Evolutionary conservation across 2,888 invertebrate genomes (phyloP), one percentile per base, ranked within the genome.

Genomic region (Hipparchia sbordonii): DNA sequence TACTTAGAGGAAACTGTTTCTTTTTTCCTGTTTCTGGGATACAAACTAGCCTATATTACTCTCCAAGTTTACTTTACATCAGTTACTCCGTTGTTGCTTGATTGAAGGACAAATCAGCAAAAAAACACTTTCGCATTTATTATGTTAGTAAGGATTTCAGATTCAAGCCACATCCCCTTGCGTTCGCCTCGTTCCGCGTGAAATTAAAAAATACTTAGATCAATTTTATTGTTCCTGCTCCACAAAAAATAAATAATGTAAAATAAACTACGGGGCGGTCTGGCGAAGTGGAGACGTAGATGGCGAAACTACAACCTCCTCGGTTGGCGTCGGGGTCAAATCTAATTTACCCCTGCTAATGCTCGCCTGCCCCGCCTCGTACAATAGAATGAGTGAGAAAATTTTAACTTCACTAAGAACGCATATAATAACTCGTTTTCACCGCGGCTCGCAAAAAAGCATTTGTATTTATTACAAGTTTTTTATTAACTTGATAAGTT

Each of bases 261-360:
- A 23, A 23, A 23, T 87, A 87, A 89, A 88, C 84, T 83, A 82
- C 79, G 77, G 81, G 84, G 81, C 81, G 84, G 83, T 82, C 82
- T 82, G 82, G 82, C 83, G 84, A 86, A 87, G 85, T 81, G 84
- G 83, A 85, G 84, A 84, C 83, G 52, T 60, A 39, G 59, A 60
- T 60, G 80, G 83, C 81, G 82, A 84, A 83, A 82, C 85, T 85
- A 84, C 82, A 82, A 81, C 82, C 84, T 85, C 84, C 82, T 81
- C 78, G 78, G 80, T 79, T 81, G 84, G 87, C 85, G 88, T 87
- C 87, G 90, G 89, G 88, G 88, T 88, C 88, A 89, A 92, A 92
- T 92, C 89, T 89, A 92, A 92, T 92, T 92, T 89, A 86, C 87
- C 86, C 81, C 87, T 87, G 84, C 88, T 91, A 91, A 91, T 91